Base-by-base conservation (phyloP, 2,113 vertebrate species). In the Lasiurus cinereus region DNA sequence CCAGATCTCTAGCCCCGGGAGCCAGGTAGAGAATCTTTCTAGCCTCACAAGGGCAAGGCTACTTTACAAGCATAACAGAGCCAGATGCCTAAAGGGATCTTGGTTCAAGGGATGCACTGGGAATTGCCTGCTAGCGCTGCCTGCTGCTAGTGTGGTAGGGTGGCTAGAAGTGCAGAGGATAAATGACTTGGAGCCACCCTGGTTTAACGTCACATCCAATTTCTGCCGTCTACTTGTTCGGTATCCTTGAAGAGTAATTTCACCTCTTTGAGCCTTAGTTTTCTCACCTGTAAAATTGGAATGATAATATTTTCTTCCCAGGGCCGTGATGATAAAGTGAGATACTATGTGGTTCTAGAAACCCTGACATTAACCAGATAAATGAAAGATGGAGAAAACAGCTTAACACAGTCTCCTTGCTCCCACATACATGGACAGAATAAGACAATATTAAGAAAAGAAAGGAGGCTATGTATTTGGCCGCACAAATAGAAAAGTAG, bases 241-340 rank as follows among this genome's bases (percentile, higher is more conserved):
- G 12, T 79, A 69, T 48, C 73, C 78, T 80, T 69, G 67, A 31
- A 67, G 19, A 64, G 18, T 88, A 73, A 39, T 62, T 64, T 29
- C 18, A 11, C 66, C 39, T 79, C 73, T 88, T 50, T 27, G 27
- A 86, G 59, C 50, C 62, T 73, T 72, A 6, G 43, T 92, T 88
- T 67, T 27, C 70, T 90, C 24, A 24, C 86, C 67, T 76, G 31
- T 79, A 91, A 93, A 93, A 91, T 74, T 50, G 59, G 43, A 54
- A 80, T 22, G 27, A 54, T 69, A 50, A 21, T 69, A 22, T 66
- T 54, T 86, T 50, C 21, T 13, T 86, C 48, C 29, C 8, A 36
- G 59, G 5, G 5, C 67, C 69, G 22, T 85, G 56, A 39, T 56
- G 56, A 36, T 46, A 54, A 92, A 91, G 46, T 59, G 48, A 79